Evolutionary conservation across 2,888 invertebrate species (phyloP), one percentile per base, ranked within the genome.

Genomic region (Pristionchus japonicus): DNA sequence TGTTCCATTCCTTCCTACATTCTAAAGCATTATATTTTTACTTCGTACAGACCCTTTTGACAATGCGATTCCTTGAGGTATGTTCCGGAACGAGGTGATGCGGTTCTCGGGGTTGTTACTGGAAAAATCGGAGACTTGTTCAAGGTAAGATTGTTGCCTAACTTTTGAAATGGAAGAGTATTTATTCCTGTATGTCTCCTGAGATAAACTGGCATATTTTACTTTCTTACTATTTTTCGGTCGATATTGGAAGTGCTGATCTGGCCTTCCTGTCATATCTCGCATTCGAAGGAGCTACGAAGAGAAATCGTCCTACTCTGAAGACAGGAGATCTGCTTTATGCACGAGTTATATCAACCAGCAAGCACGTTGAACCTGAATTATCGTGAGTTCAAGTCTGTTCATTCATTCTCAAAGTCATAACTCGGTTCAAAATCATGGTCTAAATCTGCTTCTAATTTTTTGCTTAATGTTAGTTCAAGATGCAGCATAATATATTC

Each of bases 241-340:
- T 94, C 17, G 94, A 94, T 82, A 92, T 94, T 47, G 94, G 93
- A 40, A 88, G 90, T 31, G 91, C 92, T 47, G 93, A 94, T 43
- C 89, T 88, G 40, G 94, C 94, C 20, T 88, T 90, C 89, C 89
- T 93, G 20, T 90, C 90, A 47, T 90, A 89, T 82, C 89, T 91
- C 34, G 87, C 89, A 40, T 93, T 93, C 89, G 93, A 94, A 89
- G 94, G 93, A 47, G 94, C 94, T 40, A 94, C 94, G 7, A 94
- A 94, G 88, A 80, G 93, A 83, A 94, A 94, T 85, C 88, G 93
- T 37, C 94, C 94, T 17, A 92, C 92, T 86, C 57, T 94, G 34
- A 92, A 92, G 80, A 91, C 91, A 11, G 94, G 94, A 2, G 93
- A 93, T 90, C 89, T 94, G 20, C 84, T 94, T 83, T 94, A 93